Evolutionary conservation across 2,113 vertebrate genomes (phyloP).

Genomic region (Nestor notabilis): DNA sequence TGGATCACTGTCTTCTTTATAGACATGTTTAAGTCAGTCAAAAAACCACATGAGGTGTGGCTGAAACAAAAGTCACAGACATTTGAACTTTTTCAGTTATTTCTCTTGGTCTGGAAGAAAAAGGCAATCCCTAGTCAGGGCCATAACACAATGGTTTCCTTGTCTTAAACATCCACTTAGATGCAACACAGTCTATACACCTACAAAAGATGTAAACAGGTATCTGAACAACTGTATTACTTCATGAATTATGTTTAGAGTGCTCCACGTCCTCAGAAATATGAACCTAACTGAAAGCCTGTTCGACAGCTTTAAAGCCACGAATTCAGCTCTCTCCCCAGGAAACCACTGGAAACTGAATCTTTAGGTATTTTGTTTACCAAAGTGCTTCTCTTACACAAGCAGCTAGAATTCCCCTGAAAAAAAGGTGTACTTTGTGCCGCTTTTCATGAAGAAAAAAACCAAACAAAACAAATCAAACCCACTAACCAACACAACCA

Average conservation of each 20-base stretch:
- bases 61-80: background rate
- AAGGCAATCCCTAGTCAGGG: background rate
- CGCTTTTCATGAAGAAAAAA: background rate
- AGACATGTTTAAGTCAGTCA: background rate
- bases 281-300: background rate
- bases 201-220: background rate
- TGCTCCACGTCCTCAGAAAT: background rate
- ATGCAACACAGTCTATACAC: background rate
- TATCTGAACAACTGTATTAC: background rate
- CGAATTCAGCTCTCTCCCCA: background rate
- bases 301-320: background rate
- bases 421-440: background rate
- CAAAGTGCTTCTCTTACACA: background rate
- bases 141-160: background rate
- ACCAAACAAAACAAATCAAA: background rate
- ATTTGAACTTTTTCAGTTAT: background rate
- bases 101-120: background rate
- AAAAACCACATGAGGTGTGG: rapidly evolving
- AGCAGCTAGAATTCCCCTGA: background rate
- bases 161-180: background rate
- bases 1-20: background rate
- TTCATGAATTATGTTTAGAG: background rate
- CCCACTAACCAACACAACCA: background rate
- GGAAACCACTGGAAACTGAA: background rate
- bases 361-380: background rate